Evolutionary conservation across 2,797 vertebrate species (phyloP), one percentile per base, ranked within the genome.

Genomic region (Otus scops): DNA sequence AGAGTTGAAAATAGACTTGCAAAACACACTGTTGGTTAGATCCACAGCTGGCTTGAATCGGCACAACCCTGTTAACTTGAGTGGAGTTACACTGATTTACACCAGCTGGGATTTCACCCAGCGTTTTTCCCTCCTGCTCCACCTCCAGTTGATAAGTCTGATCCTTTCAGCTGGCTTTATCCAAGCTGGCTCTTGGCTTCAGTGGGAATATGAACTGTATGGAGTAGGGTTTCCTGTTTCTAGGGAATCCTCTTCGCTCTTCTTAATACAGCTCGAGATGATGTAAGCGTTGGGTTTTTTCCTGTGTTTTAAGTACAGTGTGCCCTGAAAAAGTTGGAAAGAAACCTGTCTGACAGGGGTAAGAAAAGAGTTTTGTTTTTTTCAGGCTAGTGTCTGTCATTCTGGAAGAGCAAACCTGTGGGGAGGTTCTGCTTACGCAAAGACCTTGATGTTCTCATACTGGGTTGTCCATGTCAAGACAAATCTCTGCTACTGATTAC

Each of bases 1-100:
- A 95, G 93, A 96, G 85, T 80, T 93, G 93, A 90, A 95, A 97
- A 95, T 85, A 94, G 57, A 85, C 94, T 96, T 95, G 94, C 90
- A 97, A 94, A 97, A 95, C 85, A 91, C 45, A 32, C 80, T 74
- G 64, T 79, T 85, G 85, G 76, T 86, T 92, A 47, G 85, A 86
- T 85, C 69, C 68, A 39, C 88, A 94, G 90, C 86, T 95, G 93
- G 70, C 90, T 93, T 92, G 84, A 93, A 95, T 97, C 0, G 60
- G 38, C 68, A 68, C 38, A 71, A 45, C 56, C 65, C 67, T 93
- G 43, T 75, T 84, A 84, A 91, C 61, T 89, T 39, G 51, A 9
- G 24, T 68, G 81, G 78, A 77, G 67, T 78, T 80, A 50, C 41
- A n/a, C 56, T 92, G 77, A 85, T 71, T 61, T 91, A 71, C 38